Conservation (phyloP, 2,797 vertebrate genomes). For the Enteromius argenteus region DNA sequence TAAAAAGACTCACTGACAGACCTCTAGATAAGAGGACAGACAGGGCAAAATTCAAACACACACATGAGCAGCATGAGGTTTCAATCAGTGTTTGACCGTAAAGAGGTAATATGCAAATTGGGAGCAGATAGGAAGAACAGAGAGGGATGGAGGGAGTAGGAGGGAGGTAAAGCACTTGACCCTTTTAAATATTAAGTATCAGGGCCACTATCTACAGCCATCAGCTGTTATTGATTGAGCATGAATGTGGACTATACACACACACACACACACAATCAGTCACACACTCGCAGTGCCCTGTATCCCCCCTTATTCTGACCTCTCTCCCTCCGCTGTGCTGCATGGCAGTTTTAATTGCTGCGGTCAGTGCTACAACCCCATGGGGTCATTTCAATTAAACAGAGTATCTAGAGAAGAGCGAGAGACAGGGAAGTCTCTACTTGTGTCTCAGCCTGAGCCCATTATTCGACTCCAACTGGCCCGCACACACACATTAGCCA, state of each 20-base stretch:
- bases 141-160: slow-evolving; percentile 24
- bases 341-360: slow-evolving; percentile 68
- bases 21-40: not conserved
- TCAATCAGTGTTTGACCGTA: slow-evolving; percentile 36
- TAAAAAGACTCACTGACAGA: not conserved
- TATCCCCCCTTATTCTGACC: slow-evolving; percentile 38
- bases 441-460: slow-evolving; percentile 42
- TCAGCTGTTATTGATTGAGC: slow-evolving; percentile 58
- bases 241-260: slow-evolving; percentile 20
- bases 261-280: slow-evolving; percentile 25
- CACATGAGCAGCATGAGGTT: slow-evolving; percentile 32
- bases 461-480: slow-evolving; percentile 37
- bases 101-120: slow-evolving; percentile 38
- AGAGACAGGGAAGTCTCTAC: slow-evolving; percentile 42
- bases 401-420: slow-evolving; percentile 50
- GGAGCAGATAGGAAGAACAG: slow-evolving; percentile 40
- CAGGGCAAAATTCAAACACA: not conserved
- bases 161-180: slow-evolving; percentile 67
- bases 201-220: slow-evolving; percentile 62
- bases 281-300: slow-evolving; percentile 41
- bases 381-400: slow-evolving; percentile 69
- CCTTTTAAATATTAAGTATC: slow-evolving; percentile 77
- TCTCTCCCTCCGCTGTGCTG: slow-evolving; percentile 47
- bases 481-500: not conserved
- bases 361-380: slow-evolving; percentile 61